Conservation (phyloP, 2,113 vertebrate genomes). For the Aleadryas rufinucha region DNA sequence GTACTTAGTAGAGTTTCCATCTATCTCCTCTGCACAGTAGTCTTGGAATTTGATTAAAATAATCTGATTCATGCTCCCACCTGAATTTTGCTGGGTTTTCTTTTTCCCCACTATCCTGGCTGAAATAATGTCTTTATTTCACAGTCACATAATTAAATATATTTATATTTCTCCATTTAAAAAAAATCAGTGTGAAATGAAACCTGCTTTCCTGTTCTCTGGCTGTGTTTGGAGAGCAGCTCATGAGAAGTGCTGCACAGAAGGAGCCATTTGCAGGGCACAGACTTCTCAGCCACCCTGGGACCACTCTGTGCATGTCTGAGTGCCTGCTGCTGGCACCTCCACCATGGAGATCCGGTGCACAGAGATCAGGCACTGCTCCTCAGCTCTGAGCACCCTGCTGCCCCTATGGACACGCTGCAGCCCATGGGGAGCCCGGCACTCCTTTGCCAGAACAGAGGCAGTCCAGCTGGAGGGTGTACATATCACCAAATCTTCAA, state of each 20-base stretch:
- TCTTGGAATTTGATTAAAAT: neutral
- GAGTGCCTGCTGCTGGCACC: neutral
- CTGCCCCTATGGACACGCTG: neutral
- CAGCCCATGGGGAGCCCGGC: neutral
- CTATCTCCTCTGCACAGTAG: neutral
- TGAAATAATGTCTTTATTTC: neutral
- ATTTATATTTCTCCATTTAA: neutral
- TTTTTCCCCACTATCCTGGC: neutral
- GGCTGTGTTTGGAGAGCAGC: neutral
- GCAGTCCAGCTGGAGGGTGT: neutral
- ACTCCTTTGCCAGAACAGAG: neutral
- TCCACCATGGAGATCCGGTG: accelerated
- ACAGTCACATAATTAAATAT: neutral
- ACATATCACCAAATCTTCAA: neutral
- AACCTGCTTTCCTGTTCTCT: neutral
- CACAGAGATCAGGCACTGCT: accelerated
- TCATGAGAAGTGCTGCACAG: neutral
- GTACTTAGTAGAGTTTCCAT: neutral
- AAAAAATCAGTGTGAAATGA: neutral
- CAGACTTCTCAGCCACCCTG: neutral
- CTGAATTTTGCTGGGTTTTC: neutral
- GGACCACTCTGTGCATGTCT: neutral
- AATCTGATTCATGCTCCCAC: neutral
- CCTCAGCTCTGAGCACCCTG: neutral
- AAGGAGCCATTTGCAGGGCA: neutral